These are phyloP conservation scores for Agonum fuliginosum DNA, from an alignment of 2,888 invertebrate species.

Conservation along the genomic window DNA sequence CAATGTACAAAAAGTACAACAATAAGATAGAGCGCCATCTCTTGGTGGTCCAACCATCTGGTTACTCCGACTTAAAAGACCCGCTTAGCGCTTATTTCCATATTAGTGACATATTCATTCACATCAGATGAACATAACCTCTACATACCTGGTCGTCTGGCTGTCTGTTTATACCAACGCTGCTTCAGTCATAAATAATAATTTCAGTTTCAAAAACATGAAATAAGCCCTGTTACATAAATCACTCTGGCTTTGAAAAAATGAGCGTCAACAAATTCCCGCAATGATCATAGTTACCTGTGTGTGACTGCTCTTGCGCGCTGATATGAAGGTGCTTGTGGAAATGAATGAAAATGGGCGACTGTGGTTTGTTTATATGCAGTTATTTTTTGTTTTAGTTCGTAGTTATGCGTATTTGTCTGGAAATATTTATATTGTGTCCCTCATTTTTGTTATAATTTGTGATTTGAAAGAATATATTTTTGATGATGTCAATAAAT, in stretches of 20 bases:
- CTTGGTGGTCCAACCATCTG: constrained; percentile 44
- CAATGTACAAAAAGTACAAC: constrained; percentile 34
- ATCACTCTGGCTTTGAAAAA: constrained; percentile 49
- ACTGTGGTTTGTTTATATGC: no score
- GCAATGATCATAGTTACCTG: constrained; percentile 41
- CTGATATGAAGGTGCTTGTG: no score
- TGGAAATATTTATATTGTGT: no score
- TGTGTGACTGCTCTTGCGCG: neutral
- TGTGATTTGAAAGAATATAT: no score
- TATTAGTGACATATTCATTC: constrained; percentile 50
- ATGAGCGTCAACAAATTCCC: constrained; percentile 44
- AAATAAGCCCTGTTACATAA: constrained; percentile 47
- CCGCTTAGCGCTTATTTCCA: constrained; percentile 47
- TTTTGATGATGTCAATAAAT: no score
- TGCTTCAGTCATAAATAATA: constrained; percentile 46
- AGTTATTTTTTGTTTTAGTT: constrained; percentile 6
- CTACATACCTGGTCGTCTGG: constrained; percentile 5
- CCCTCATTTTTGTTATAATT: no score
- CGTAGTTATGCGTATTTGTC: no score
- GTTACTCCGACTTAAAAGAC: constrained; percentile 13
- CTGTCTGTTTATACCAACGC: constrained; percentile 2
- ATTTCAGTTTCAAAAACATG: constrained; percentile 51
- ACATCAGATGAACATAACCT: neutral
- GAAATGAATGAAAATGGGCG: constrained; percentile 18
- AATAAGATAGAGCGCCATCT: constrained; percentile 44